Evolutionary conservation across 1,140 invertebrate genomes (phyloP).

Genomic region (Augochlora pura): DNA sequence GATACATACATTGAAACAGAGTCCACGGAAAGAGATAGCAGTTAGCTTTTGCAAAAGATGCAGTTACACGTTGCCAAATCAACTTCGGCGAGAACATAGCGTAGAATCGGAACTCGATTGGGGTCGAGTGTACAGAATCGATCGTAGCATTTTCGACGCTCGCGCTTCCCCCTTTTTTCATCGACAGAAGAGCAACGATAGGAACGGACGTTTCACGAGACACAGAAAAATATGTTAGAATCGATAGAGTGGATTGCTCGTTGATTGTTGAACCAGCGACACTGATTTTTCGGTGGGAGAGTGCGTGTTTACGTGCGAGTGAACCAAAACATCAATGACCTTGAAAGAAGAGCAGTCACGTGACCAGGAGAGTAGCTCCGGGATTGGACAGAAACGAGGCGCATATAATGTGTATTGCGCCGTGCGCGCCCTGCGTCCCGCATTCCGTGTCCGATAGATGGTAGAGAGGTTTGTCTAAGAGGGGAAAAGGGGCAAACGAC

Average conservation of each 20-base stretch:
- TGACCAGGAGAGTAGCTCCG: slow-evolving; percentile 38
- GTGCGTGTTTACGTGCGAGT: slow-evolving; percentile 57
- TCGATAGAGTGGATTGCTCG: neutral
- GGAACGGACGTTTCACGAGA: neutral
- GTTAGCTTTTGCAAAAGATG: slow-evolving; percentile 15
- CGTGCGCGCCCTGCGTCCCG: slow-evolving; percentile 46
- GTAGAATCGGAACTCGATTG: slow-evolving; percentile 42
- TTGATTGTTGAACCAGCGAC: neutral
- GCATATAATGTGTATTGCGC: slow-evolving; percentile 51
- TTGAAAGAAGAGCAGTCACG: slow-evolving; percentile 65
- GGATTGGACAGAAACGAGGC: slow-evolving; percentile 45
- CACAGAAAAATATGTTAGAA: neutral
- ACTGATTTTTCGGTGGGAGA: slow-evolving; percentile 3
- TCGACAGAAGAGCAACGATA: too few relatives aligned
- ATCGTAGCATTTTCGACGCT: slow-evolving; percentile 28
- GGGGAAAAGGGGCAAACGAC: slow-evolving; percentile 10
- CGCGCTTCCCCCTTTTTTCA: neutral
- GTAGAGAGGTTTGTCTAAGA: neutral
- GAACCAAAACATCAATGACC: slow-evolving; percentile 70
- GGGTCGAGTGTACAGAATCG: slow-evolving; percentile 37
- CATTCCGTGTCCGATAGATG: slow-evolving; percentile 50
- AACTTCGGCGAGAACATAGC: slow-evolving; percentile 33
- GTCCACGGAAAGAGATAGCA: neutral
- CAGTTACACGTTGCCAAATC: slow-evolving; percentile 22
- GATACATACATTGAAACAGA: neutral